phyloP scores from a whole-genome alignment of 2,797 vertebrate species.

The Dendrocincla fuliginosa region DNA sequence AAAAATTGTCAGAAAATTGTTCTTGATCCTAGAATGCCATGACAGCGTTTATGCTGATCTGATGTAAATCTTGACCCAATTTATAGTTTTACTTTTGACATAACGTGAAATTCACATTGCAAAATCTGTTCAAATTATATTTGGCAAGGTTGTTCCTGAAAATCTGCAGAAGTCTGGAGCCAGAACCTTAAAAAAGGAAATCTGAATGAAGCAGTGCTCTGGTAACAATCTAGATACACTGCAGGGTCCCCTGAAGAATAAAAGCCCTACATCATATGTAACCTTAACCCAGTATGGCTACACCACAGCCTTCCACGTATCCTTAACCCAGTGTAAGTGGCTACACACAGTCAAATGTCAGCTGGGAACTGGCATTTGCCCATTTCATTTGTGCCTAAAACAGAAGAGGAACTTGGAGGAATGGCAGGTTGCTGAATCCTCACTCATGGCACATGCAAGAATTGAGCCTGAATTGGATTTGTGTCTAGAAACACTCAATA shows the following conservation, averaged over 20 bases:
- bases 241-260: not conserved
- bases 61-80: conserved; percentile 28
- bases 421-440: not conserved
- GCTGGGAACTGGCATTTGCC: not conserved
- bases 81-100: conserved; percentile 13
- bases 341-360: not conserved
- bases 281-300: not conserved
- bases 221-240: not conserved
- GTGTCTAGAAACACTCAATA: not conserved
- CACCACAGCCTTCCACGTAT: not conserved
- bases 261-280: not conserved
- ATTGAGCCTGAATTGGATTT: not conserved
- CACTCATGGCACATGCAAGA: not conserved
- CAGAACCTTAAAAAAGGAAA: not conserved
- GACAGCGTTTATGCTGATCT: not conserved
- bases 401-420: not conserved
- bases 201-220: not conserved
- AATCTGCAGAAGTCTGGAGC: not conserved
- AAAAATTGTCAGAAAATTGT: not conserved
- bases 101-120: not conserved
- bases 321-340: not conserved
- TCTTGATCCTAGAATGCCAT: not conserved
- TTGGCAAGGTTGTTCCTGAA: conserved; percentile 13
- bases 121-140: conserved; percentile 32
- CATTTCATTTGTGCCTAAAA: not conserved